Conservation (phyloP, 2,113 vertebrate genomes). For the Cheirogaleus medius region DNA sequence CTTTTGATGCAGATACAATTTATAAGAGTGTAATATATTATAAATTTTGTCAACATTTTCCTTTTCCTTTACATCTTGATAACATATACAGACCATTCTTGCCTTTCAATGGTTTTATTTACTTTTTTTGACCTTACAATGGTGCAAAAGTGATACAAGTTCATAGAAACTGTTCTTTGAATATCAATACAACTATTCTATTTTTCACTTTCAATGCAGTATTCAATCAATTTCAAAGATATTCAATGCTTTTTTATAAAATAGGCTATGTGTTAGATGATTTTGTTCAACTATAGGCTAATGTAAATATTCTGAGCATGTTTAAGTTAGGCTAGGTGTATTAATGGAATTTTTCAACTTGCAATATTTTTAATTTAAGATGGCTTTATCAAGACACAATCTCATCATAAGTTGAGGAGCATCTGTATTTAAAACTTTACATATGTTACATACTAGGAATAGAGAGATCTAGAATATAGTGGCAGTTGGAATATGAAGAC, state of each 20-base stretch:
- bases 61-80: background rate
- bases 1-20: background rate
- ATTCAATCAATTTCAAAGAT: background rate
- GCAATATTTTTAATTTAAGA: too few species aligned
- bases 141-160: background rate
- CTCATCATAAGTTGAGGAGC: background rate
- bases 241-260: background rate
- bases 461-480: background rate
- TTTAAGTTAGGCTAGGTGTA: background rate
- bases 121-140: background rate
- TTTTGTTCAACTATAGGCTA: background rate
- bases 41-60: background rate
- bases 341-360: background rate
- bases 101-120: background rate
- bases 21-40: background rate
- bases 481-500: background rate
- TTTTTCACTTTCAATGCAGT: background rate
- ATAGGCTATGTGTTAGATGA: background rate
- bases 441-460: background rate
- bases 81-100: background rate
- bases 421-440: background rate
- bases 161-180: background rate
- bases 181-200: background rate
- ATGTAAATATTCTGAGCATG: background rate
- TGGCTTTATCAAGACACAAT: background rate